These are phyloP conservation scores for Polietes domitor DNA, from an alignment of 2,888 invertebrate species.

Conservation along the genomic window DNA sequence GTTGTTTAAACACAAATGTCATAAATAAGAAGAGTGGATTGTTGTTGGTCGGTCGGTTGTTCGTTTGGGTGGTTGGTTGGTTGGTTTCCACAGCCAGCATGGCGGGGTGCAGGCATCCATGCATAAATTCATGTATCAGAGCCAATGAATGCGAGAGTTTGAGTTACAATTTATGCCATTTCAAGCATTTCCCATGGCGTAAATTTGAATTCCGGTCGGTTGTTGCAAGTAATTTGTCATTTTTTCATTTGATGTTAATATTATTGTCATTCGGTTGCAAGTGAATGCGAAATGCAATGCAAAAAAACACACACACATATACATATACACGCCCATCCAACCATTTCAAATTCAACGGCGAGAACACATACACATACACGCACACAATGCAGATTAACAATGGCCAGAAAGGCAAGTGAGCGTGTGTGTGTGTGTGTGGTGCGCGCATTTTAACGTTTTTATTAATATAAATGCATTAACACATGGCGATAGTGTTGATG, in stretches of 20 bases:
- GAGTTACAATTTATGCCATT: conserved; percentile 63
- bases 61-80: too few relatives aligned
- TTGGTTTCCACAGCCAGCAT: conserved; percentile 39
- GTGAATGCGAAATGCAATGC: conserved; percentile 25
- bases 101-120: background rate
- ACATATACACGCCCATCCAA: background rate
- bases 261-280: conserved; percentile 49
- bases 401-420: conserved; percentile 23
- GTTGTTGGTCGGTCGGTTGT: too few relatives aligned
- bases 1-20: conserved; percentile 41
- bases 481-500: conserved; percentile 62
- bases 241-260: conserved; percentile 63
- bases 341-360: conserved; percentile 27
- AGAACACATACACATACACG: conserved; percentile 37
- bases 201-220: conserved; percentile 67
- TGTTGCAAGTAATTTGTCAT: conserved; percentile 65
- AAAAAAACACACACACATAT: conserved; percentile 44
- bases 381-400: conserved; percentile 13
- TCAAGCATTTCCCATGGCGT: conserved; percentile 65
- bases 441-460: conserved; percentile 36
- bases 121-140: conserved; percentile 2
- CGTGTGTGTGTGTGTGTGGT: conserved; percentile 8
- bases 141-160: conserved; percentile 24
- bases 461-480: conserved; percentile 64
- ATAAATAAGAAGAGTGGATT: conserved; percentile 60